Evolutionary conservation across 2,113 vertebrate species (phyloP).

Genomic region (Zosterops lateralis): DNA sequence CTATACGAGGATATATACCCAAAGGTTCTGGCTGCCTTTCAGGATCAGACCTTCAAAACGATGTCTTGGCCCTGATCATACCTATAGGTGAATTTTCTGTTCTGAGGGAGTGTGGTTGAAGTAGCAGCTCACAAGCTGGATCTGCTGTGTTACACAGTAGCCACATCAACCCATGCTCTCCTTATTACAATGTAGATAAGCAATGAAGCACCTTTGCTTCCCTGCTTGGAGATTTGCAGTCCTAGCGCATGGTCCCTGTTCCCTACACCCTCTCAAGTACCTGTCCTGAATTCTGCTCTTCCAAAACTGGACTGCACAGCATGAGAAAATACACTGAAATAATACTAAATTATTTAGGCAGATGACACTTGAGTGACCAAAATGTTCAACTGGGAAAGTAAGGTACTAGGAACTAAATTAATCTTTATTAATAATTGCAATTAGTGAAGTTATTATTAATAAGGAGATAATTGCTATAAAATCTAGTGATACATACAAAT

Average conservation of each 20-base stretch:
- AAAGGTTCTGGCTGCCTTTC: neutral
- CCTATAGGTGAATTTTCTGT: neutral
- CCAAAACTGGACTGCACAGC: neutral
- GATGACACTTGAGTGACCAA: neutral
- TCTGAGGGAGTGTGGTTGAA: neutral
- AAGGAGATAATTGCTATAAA: constrained; percentile 42
- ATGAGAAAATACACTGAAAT: neutral
- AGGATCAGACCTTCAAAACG: neutral
- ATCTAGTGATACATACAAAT: constrained; percentile 48
- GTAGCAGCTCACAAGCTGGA: neutral
- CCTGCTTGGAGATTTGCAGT: neutral
- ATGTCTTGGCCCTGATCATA: neutral
- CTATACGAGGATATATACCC: neutral
- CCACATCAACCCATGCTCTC: neutral
- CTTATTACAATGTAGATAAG: neutral
- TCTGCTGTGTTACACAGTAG: neutral
- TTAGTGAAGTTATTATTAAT: constrained; percentile 50
- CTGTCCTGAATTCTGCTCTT: neutral
- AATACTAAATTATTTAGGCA: neutral
- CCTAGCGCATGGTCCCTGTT: accelerated
- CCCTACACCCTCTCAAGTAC: neutral
- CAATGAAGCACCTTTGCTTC: neutral
- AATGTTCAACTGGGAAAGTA: constrained; percentile 23
- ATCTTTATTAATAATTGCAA: constrained; percentile 39
- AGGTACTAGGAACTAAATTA: neutral